A percentile compares a stretch with the other conserved stretches of the same genome.
These are phyloP conservation scores for Microcebus griseorufus DNA, from an alignment of 2,113 vertebrate species.

Conservation along the genomic window DNA sequence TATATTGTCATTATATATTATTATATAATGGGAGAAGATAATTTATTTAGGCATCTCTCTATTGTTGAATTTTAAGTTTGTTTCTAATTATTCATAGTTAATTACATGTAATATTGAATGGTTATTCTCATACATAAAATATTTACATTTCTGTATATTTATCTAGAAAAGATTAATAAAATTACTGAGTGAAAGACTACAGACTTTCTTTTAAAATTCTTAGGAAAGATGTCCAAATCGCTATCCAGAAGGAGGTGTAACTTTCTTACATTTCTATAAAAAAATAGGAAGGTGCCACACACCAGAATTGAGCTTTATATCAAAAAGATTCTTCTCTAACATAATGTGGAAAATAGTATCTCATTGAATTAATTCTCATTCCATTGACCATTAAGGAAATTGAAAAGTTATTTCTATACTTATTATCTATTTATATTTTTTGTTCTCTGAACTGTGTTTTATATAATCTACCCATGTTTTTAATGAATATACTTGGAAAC, in stretches of 20 bases:
- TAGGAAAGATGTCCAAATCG: neutral
- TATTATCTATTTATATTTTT: neutral
- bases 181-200: neutral
- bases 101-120: conserved; percentile 39
- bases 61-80: conserved; percentile 14
- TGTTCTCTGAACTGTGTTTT: neutral
- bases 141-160: neutral
- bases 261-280: neutral
- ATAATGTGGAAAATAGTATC: neutral
- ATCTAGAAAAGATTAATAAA: conserved; percentile 12
- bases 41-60: neutral
- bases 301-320: neutral
- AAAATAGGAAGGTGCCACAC: neutral
- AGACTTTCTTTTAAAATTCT: neutral
- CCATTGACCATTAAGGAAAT: neutral
- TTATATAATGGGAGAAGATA: neutral
- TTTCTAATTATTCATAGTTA: conserved; percentile 34
- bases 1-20: neutral
- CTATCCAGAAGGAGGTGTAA: neutral
- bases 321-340: neutral
- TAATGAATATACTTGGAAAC: neutral
- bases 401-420: neutral
- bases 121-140: neutral
- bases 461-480: neutral
- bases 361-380: conserved; percentile 28